phyloP scores from a whole-genome alignment of 2,797 vertebrate species.

The Propithecus deckenii region DNA sequence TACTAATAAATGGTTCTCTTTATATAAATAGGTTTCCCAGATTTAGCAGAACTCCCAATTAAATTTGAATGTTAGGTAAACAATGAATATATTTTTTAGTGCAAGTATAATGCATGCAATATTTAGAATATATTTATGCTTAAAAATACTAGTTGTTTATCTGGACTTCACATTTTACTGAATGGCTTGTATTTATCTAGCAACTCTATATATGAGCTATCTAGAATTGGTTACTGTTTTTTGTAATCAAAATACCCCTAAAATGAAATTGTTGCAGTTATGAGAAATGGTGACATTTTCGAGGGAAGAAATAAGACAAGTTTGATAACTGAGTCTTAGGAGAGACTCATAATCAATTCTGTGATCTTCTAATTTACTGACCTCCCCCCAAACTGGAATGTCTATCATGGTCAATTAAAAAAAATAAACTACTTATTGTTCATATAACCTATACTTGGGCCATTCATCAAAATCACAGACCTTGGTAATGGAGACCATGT shows the following conservation, averaged over 20 bases:
- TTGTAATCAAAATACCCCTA: not conserved
- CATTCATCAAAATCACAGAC: constrained; percentile 33
- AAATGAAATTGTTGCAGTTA: not conserved
- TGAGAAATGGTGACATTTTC: not conserved
- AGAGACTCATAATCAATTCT: not conserved
- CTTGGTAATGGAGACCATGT: not conserved
- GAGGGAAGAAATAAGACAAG: not conserved
- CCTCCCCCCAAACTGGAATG: not conserved
- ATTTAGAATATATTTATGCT: not conserved
- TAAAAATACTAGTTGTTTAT: not conserved
- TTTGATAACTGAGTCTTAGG: not conserved
- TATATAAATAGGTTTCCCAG: not conserved
- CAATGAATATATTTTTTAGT: not conserved
- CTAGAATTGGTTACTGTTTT: not conserved
- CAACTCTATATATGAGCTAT: not conserved
- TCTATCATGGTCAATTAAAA: not conserved
- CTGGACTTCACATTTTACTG: not conserved
- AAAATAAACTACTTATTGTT: not conserved
- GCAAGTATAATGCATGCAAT: not conserved
- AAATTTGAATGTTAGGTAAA: not conserved
- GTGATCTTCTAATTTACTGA: not conserved
- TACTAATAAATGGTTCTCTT: not conserved
- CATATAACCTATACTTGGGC: not conserved
- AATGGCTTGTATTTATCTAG: not conserved
- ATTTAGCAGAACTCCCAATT: not conserved